Conservation (phyloP, 2,113 vertebrate species). For the Ctenomys sociabilis region DNA sequence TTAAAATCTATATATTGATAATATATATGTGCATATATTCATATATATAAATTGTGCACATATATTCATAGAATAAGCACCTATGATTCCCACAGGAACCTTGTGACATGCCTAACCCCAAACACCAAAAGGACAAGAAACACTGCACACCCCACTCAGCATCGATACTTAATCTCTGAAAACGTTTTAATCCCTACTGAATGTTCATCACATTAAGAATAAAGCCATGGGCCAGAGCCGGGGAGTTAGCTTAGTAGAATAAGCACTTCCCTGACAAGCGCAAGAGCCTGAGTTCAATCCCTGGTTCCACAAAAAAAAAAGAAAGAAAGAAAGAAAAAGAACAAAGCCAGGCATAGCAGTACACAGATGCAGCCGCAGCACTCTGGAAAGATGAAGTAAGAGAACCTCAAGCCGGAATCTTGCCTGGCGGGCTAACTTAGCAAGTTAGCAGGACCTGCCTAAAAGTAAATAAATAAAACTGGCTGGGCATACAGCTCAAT, state of each 20-base stretch:
- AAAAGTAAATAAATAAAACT: background rate
- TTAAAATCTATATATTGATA: background rate
- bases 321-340: too few species aligned
- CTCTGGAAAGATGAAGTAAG: background rate
- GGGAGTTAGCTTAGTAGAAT: too few species aligned
- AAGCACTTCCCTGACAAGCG: too few species aligned
- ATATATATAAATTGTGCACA: background rate
- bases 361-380: background rate
- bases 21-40: background rate
- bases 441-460: background rate
- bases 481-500: background rate
- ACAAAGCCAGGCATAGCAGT: background rate
- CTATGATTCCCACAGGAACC: constrained; percentile 13
- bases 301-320: too few species aligned
- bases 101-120: background rate
- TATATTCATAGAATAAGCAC: background rate
- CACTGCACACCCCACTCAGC: background rate
- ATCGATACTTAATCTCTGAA: background rate
- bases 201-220: background rate
- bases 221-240: background rate
- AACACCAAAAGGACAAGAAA: background rate
- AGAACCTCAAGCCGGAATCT: background rate
- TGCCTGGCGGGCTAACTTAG: background rate
- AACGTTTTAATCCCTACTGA: background rate
- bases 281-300: too few species aligned